Conservation (phyloP, 2,113 vertebrate species). For the Tauraco erythrolophus region DNA sequence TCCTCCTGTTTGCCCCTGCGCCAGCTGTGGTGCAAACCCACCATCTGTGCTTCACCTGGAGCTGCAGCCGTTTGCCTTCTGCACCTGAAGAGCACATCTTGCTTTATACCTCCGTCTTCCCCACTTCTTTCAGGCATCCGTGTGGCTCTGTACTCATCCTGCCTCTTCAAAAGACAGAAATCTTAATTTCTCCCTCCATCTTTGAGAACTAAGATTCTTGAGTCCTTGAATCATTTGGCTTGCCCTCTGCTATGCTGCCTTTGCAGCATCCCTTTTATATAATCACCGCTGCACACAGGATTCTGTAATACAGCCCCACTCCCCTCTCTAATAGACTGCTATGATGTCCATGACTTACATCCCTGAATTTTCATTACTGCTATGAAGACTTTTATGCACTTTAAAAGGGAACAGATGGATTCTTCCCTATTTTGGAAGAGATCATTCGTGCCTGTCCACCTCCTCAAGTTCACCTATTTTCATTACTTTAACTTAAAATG, state of each 20-base stretch:
- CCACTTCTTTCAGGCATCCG: neutral
- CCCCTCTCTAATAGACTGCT: conserved; percentile 53
- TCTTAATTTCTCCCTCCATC: conserved; percentile 44
- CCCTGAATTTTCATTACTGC: conserved; percentile 68
- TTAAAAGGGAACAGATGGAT: conserved; percentile 70
- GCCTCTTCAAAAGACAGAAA: conserved; percentile 40
- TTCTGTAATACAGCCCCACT: conserved; percentile 50
- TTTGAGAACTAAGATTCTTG: conserved; percentile 44
- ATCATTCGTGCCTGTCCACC: conserved; percentile 63
- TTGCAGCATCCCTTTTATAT: conserved; percentile 57
- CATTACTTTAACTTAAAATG: conserved; percentile 65
- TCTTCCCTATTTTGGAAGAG: conserved; percentile 61
- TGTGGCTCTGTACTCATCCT: neutral
- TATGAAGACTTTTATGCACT: conserved; percentile 57
- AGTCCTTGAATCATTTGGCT: conserved; percentile 56
- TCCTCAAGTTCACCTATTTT: conserved; percentile 70
- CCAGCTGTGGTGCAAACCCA: neutral
- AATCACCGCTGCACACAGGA: conserved; percentile 31
- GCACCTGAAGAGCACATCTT: neutral
- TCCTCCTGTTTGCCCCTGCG: neutral
- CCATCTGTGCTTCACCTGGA: neutral
- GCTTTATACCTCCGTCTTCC: neutral
- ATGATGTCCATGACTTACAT: conserved; percentile 71
- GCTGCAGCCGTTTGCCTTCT: neutral
- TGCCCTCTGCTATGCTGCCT: conserved; percentile 45